Conservation (phyloP, 2,113 vertebrate species). For the Hippolais icterina region DNA sequence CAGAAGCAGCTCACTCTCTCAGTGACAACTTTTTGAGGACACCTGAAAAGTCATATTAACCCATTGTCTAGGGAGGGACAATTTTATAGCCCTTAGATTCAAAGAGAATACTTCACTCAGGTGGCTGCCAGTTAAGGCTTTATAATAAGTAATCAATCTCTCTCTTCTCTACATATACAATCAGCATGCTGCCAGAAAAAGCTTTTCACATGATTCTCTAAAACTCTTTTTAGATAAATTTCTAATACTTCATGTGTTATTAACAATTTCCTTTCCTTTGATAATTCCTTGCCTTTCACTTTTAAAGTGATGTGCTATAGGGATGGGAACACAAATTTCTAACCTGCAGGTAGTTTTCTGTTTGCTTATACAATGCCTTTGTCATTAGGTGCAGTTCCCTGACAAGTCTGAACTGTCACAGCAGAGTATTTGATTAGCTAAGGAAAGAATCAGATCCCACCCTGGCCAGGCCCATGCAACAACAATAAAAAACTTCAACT, state of each 20-base stretch:
- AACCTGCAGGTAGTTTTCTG: neutral
- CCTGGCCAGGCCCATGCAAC: neutral
- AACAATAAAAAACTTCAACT: neutral
- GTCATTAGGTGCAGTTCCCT: neutral
- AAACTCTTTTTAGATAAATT: neutral
- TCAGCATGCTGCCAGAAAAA: neutral
- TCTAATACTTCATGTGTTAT: neutral
- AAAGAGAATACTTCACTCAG: neutral
- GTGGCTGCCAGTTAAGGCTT: neutral
- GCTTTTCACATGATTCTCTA: neutral
- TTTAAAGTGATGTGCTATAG: neutral
- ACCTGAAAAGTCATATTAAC: neutral
- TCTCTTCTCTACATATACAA: neutral
- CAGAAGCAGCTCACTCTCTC: neutral
- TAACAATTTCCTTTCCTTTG: neutral
- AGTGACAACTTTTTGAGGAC: neutral
- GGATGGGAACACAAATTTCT: neutral
- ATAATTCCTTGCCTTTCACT: neutral
- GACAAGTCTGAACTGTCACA: slow-evolving; percentile 1
- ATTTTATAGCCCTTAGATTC: neutral
- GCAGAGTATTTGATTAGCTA: neutral
- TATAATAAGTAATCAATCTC: neutral
- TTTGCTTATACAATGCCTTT: neutral
- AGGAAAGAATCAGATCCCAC: neutral
- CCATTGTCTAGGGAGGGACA: neutral